Base-by-base conservation (phyloP, 2,797 vertebrate species). In the Poeciliopsis paucimaculata region DNA sequence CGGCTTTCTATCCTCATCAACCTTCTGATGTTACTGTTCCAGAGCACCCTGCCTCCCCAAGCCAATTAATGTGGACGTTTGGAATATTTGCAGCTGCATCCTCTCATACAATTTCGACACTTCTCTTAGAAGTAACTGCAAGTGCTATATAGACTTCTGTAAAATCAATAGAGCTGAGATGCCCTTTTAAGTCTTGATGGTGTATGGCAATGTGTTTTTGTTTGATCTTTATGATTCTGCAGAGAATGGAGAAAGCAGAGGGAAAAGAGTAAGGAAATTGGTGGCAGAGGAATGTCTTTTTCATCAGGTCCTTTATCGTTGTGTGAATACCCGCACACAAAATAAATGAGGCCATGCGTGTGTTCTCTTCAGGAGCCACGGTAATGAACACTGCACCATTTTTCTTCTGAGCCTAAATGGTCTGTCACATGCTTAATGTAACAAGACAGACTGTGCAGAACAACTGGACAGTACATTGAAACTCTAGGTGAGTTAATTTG, bases 51-150 rank as follows among this genome's bases (percentile, higher is more conserved):
- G 89, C 88, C 91, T 93, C 93, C 92, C 88, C 18, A 71, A 94
- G 95, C 95, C 94, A 96, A 96, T 96, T 96, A 96, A 95, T 88
- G 91, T 77, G 87, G 90, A 91, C 91, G 90, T 77, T 87, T 86
- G 93, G 90, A 92, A 94, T 94, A 94, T 94, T 93, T 91, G 87
- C 82, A 82, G 87, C 92, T 82, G 87, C 82, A 88, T 89, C 87
- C 88, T 91, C 90, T 93, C 83, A 75, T 84, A 88, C 84, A 87
- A 88, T 93, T 91, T 90, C 88, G 90, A 81, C 89, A 91, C 88
- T 90, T 94, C 88, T 93, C 83, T 15, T 80, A 83, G 90, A 92
- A 91, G 94, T 88, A 90, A 85, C 88, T 91, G 82, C 86, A 93
- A 95, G 89, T 89, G 89, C 78, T 84, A 90, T 84, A 90, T 88